Evolutionary conservation across 2,797 vertebrate genomes (phyloP).

Genomic region (Alca torda): DNA sequence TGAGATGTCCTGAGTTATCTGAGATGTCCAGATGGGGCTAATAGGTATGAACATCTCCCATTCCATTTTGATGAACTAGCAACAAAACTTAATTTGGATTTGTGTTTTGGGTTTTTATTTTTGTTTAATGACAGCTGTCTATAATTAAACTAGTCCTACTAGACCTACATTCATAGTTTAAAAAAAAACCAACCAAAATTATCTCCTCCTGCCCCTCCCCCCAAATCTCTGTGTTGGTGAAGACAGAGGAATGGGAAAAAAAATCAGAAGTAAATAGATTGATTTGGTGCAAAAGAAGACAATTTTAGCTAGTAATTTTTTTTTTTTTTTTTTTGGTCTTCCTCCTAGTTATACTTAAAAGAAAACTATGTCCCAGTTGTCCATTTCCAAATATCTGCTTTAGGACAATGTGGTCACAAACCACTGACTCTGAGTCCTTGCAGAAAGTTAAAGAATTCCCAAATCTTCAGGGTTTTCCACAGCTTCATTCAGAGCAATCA

Average conservation of each 20-base stretch:
- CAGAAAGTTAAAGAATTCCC: neutral
- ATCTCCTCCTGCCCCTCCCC: rapidly evolving
- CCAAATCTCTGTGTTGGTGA: neutral
- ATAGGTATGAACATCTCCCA: neutral
- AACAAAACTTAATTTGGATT: neutral
- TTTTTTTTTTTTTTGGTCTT: neutral
- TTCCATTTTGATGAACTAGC: neutral
- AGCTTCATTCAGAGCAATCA: neutral
- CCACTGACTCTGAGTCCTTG: neutral
- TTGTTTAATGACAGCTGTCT: neutral
- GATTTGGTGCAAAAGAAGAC: neutral
- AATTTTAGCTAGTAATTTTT: neutral
- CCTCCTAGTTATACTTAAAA: neutral
- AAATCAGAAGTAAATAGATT: neutral
- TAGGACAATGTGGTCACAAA: neutral
- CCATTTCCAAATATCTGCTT: neutral
- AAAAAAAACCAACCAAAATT: neutral
- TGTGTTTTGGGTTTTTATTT: neutral
- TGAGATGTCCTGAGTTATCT: neutral
- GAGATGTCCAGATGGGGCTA: neutral
- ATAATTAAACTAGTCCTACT: neutral
- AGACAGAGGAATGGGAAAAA: neutral
- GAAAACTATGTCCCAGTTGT: neutral
- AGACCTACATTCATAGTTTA: neutral
- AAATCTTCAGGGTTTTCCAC: neutral